Base-by-base conservation (phyloP, 2,888 invertebrate genomes). In the Tromatobia lineatoria region DNA sequence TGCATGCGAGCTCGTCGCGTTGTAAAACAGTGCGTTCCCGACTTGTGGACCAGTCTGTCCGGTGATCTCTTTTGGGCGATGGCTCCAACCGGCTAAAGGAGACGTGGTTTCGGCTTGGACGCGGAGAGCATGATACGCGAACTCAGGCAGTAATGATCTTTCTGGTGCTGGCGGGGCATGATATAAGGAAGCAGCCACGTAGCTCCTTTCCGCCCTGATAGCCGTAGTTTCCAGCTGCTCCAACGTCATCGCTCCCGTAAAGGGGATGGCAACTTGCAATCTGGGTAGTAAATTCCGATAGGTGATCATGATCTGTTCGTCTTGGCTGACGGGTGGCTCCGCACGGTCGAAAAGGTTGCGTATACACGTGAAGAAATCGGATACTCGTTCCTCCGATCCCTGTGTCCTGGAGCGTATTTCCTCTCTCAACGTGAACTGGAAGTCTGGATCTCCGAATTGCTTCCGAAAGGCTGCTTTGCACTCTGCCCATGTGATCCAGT, bases 231-330 rank as follows among this genome's bases (percentile, higher is more conserved):
- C 47, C 18, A 83, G 18, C 0, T 18, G 45, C 0, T 69, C 25
- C 0, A 76, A 20, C 2, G 11, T 59, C 0, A 10, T 0, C 0
- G 61, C n/a, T 0, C 45, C 64, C 6, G 13, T 8, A 0, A 71
- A 11, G 15, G 38, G 8, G 0, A 73, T 80, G 0, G 66, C 70
- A 0, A 20, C 29, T 34, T 77, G 70, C 20, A 80, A 67, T 8
- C 71, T 45, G 10, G 76, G 71, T 0, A 64, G n/a, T 18, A 83
- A 29, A 20, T 83, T 80, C 0, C 20, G 45, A 10, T 77, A 76
- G 0, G 73, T 23, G 11, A 71, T 15, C 0, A 57, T 45, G 3
- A 83, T 4, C 11, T 76, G 71, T 3, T 47, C 71, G 1, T 1
- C 11, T 0, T 13, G 4, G 6, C 18, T 38, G 42, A 73, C 38